A percentile compares a stretch with the other conserved stretches of the same genome.
phyloP scores from a whole-genome alignment of 2,888 invertebrate genomes.

The Apomyelois bistriatella region DNA sequence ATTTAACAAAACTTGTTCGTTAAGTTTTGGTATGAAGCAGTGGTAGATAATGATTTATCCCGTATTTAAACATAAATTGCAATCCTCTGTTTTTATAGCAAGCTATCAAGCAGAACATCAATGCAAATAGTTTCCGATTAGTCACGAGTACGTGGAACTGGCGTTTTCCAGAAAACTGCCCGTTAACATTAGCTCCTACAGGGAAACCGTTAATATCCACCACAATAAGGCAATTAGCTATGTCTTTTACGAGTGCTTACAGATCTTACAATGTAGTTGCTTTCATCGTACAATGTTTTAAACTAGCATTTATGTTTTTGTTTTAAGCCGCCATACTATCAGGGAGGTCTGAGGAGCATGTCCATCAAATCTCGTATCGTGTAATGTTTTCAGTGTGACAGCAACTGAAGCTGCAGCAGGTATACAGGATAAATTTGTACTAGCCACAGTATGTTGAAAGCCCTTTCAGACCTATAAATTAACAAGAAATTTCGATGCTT shows the following conservation, averaged over 20 bases:
- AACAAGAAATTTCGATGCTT: too few relatives aligned
- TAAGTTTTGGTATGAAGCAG: too few relatives aligned
- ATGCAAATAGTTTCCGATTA: constrained; percentile 10
- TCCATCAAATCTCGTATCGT: not conserved
- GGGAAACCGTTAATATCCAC: constrained; percentile 8
- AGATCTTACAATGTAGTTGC: constrained; percentile 2
- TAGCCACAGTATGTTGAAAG: too few relatives aligned
- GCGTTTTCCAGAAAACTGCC: not conserved
- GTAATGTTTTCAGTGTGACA: too few relatives aligned
- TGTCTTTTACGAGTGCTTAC: constrained; percentile 9
- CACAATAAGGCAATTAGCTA: constrained; percentile 9
- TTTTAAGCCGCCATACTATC: not conserved
- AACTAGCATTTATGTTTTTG: not conserved
- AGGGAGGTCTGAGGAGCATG: not conserved
- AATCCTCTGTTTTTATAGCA: not conserved
- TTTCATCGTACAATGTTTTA: not conserved
- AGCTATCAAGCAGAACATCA: not conserved
- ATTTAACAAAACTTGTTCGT: too few relatives aligned
- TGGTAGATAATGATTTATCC: not conserved
- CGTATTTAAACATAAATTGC: not conserved
- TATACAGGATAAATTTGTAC: too few relatives aligned
- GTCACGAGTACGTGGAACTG: constrained; percentile 1
- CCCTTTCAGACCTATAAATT: too few relatives aligned
- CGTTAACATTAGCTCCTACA: constrained; percentile 8
- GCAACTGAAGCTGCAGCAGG: too few relatives aligned